A percentile compares a stretch with the other conserved stretches of the same genome.
Evolutionary conservation across 2,888 invertebrate genomes (phyloP).

Genomic region (Mechanitis mazaeus): DNA sequence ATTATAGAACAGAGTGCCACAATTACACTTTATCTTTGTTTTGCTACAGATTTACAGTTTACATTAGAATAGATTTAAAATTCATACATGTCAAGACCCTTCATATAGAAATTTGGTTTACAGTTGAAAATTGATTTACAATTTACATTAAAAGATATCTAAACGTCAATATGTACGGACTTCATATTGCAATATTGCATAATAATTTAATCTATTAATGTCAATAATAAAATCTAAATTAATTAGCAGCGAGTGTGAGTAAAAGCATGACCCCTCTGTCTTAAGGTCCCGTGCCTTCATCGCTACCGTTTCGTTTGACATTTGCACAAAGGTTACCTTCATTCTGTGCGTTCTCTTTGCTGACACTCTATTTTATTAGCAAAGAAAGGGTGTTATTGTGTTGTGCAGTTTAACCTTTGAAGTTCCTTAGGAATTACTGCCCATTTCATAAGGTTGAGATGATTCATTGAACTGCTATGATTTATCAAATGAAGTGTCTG

Average conservation of each 20-base stretch:
- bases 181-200: background rate
- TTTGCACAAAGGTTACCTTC: slow-evolving; percentile 71
- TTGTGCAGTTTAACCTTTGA: slow-evolving; percentile 59
- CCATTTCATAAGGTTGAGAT: slow-evolving; percentile 35
- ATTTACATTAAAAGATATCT: no score
- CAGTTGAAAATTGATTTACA: no score
- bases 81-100: no score
- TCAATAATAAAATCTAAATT: slow-evolving; percentile 6
- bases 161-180: no score
- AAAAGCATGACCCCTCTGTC: slow-evolving; percentile 71
- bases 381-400: slow-evolving; percentile 66
- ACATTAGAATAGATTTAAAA: no score
- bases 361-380: slow-evolving; percentile 59
- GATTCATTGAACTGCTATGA: slow-evolving; percentile 11
- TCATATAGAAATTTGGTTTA: no score
- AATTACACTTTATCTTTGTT: no score
- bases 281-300: slow-evolving; percentile 59
- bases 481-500: slow-evolving; percentile 6
- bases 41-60: no score
- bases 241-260: slow-evolving; percentile 18
- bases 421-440: slow-evolving; percentile 38
- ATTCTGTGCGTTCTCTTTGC: slow-evolving; percentile 65
- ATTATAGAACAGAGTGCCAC: no score
- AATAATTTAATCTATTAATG: slow-evolving; percentile 1
- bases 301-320: slow-evolving; percentile 65